Percentiles rank a stretch among this genome's conserved stretches.
Conservation (phyloP, 2,113 vertebrate genomes). For the Rhinichthys klamathensis region DNA sequence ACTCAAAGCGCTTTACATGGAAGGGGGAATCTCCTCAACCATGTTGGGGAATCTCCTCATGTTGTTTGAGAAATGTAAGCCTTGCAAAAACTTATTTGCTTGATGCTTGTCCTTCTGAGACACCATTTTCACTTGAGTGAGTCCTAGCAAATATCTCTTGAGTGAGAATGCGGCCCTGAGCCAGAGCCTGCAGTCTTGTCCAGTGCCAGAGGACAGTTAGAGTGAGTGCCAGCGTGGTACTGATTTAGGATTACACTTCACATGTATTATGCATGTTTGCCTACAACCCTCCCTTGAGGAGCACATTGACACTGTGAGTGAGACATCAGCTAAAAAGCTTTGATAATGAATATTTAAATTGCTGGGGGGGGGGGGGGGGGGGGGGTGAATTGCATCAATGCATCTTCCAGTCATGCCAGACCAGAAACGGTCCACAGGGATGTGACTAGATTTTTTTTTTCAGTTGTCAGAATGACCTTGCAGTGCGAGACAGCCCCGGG, state of each 20-base stretch:
- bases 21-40: too few relatives aligned
- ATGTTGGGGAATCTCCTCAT: background rate
- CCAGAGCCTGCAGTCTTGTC: background rate
- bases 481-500: background rate
- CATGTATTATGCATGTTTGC: constrained; percentile 36
- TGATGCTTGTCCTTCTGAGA: background rate
- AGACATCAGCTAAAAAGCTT: constrained; percentile 20
- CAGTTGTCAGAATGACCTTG: constrained; percentile 1
- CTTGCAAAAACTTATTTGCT: background rate
- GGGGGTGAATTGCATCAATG: background rate
- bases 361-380: background rate
- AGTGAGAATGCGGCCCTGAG: background rate
- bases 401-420: background rate
- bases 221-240: background rate
- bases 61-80: background rate
- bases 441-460: background rate
- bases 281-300: background rate
- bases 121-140: background rate
- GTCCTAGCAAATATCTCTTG: background rate
- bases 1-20: too few relatives aligned
- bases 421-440: background rate
- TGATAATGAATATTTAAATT: background rate
- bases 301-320: background rate
- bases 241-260: constrained; percentile 8
- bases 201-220: background rate